phyloP scores from a whole-genome alignment of 1,140 invertebrate species.

The Alviniconcha marisindica region DNA sequence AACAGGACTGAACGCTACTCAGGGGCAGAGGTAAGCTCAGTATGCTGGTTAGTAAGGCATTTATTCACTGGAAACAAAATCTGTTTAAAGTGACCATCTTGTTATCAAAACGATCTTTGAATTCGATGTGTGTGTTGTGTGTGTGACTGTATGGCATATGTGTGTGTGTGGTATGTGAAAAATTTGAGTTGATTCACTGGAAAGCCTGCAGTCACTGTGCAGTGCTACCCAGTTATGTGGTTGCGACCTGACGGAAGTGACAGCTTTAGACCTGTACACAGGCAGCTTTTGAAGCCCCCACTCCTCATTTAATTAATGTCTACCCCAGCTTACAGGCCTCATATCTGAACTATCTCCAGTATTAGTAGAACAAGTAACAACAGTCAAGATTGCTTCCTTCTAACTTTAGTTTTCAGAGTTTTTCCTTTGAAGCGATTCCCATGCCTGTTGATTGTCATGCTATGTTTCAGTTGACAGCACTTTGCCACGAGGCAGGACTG shows the following conservation, averaged over 20 bases:
- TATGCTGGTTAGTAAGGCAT: neutral
- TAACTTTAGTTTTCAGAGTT: too few relatives aligned
- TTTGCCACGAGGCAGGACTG: conserved; percentile 92
- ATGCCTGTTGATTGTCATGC: too few relatives aligned
- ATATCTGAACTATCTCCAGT: neutral
- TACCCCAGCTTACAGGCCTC: neutral
- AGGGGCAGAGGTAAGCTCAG: conserved; percentile 86
- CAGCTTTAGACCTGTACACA: too few relatives aligned
- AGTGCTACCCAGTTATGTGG: too few relatives aligned
- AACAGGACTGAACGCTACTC: conserved; percentile 86
- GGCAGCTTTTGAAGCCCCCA: too few relatives aligned
- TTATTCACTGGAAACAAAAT: neutral
- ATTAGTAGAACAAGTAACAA: too few relatives aligned
- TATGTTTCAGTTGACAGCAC: conserved; percentile 83
- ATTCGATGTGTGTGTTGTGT: neutral
- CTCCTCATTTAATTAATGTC: neutral
- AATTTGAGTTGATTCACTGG: neutral
- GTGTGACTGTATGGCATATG: too few relatives aligned
- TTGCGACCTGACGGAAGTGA: too few relatives aligned
- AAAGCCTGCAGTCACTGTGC: too few relatives aligned
- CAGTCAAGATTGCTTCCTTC: too few relatives aligned
- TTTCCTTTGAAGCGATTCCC: too few relatives aligned
- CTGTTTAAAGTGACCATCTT: neutral
- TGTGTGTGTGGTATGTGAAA: neutral
- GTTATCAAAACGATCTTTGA: neutral